phyloP scores from a whole-genome alignment of 2,888 invertebrate genomes.

The Plutella xylostella region DNA sequence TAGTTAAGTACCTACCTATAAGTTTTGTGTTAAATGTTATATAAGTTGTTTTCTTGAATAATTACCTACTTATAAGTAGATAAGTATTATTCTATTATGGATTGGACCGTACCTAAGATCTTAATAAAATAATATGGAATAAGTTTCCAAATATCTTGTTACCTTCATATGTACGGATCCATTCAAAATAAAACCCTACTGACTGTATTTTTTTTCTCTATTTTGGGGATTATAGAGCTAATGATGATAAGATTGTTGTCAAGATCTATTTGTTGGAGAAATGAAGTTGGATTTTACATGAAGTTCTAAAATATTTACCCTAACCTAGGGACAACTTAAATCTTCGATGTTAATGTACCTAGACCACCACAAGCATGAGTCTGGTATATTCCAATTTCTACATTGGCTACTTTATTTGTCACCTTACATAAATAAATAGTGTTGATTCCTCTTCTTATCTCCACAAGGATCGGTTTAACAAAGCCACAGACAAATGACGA shows the following conservation, averaged over 20 bases:
- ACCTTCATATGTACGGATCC: background rate
- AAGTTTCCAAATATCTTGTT: no score
- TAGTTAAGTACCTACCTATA: no score
- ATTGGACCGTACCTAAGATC: no score
- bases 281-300: constrained; percentile 43
- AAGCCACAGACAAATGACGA: background rate
- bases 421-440: background rate
- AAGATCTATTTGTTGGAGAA: constrained; percentile 29
- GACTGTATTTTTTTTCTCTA: background rate
- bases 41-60: no score
- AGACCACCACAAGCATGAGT: background rate
- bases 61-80: no score
- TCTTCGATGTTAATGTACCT: background rate
- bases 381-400: background rate
- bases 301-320: background rate
- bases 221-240: background rate
- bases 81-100: no score
- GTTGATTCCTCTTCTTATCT: no score
- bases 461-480: background rate
- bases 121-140: no score
- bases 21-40: no score
- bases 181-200: background rate
- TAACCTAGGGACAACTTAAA: constrained; percentile 16
- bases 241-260: constrained; percentile 21
- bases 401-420: background rate